A percentile compares a stretch with the other conserved stretches of the same genome.
phyloP scores from a whole-genome alignment of 2,797 vertebrate genomes.

The Coregonus ussuriensis region DNA sequence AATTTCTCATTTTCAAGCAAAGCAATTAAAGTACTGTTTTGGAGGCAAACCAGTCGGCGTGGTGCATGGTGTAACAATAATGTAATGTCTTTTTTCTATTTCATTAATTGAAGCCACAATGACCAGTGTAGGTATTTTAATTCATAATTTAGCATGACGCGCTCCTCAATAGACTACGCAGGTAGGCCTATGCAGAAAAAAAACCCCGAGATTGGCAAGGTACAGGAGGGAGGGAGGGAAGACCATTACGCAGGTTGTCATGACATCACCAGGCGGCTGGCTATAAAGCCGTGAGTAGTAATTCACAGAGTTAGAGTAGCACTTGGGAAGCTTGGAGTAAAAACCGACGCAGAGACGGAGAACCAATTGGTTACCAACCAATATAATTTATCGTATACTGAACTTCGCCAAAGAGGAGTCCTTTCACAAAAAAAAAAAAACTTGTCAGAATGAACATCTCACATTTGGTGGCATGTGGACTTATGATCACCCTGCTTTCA shows the following conservation, averaged over 20 bases:
- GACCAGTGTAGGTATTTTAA: conserved; percentile 55
- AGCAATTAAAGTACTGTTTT: no score
- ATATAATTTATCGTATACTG: conserved; percentile 36
- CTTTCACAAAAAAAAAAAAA: conserved; percentile 39
- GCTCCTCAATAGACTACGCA: conserved; percentile 57
- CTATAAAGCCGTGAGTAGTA: conserved; percentile 74
- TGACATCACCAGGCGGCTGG: conserved; percentile 75
- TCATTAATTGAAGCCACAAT: conserved; percentile 57
- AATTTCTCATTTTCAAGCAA: no score
- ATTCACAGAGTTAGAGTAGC: conserved; percentile 70
- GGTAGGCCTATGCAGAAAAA: conserved; percentile 30
- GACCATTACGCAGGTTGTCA: conserved; percentile 73
- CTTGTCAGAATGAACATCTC: conserved; percentile 87
- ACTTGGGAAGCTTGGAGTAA: conserved; percentile 73
- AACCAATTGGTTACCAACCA: conserved; percentile 49
- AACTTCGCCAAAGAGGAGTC: conserved; percentile 51
- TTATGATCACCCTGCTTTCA: conserved; percentile 88
- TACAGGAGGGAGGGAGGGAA: conserved; percentile 42
- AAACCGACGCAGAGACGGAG: conserved; percentile 44
- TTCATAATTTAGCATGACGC: no score
- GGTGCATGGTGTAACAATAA: conserved; percentile 20
- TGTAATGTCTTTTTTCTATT: conserved; percentile 17
- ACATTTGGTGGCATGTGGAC: conserved; percentile 87
- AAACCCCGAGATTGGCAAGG: conserved; percentile 57
- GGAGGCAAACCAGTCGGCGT: no score